Evolutionary conservation across 2,797 vertebrate species (phyloP).

Genomic region (Cirrhinus mrigala): DNA sequence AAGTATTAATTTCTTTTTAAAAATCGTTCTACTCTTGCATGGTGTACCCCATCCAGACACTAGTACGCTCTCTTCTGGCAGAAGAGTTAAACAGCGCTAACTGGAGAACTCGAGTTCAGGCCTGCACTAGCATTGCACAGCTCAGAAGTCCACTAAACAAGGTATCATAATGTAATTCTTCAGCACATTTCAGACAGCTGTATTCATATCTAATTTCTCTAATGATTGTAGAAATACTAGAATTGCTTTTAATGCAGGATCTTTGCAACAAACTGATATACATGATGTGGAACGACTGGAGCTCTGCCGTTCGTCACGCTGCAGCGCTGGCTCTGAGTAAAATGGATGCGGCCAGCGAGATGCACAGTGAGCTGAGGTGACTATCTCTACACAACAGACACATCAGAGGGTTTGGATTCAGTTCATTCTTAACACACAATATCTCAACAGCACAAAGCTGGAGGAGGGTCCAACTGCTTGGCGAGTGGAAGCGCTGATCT

Average conservation of each 20-base stretch:
- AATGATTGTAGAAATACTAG: not conserved
- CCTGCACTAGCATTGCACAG: slow-evolving; percentile 72
- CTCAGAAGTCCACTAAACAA: slow-evolving; percentile 71
- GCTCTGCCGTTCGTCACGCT: slow-evolving; percentile 70
- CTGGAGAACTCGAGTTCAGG: slow-evolving; percentile 72
- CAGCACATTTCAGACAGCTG: not conserved
- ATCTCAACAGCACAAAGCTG: slow-evolving; percentile 66
- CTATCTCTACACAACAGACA: slow-evolving; percentile 15
- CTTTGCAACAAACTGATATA: slow-evolving; percentile 76
- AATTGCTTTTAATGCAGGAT: slow-evolving; percentile 67
- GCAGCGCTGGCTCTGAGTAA: slow-evolving; percentile 74
- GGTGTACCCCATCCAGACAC: slow-evolving; percentile 64
- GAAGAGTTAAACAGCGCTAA: slow-evolving; percentile 76
- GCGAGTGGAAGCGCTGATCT: slow-evolving; percentile 74
- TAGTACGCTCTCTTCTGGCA: slow-evolving; percentile 77
- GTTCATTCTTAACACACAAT: slow-evolving; percentile 2
- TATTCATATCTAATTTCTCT: not conserved
- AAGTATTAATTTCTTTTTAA: not conserved
- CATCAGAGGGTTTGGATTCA: not conserved
- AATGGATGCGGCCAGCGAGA: slow-evolving; percentile 72
- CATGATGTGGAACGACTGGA: slow-evolving; percentile 83
- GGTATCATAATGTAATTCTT: slow-evolving; percentile 62
- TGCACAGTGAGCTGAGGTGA: slow-evolving; percentile 78
- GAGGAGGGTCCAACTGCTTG: slow-evolving; percentile 66
- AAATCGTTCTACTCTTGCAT: not conserved